Conservation (phyloP, 35 echinoderm and acorn worm species). For the Heliocidaris tuberculata region DNA sequence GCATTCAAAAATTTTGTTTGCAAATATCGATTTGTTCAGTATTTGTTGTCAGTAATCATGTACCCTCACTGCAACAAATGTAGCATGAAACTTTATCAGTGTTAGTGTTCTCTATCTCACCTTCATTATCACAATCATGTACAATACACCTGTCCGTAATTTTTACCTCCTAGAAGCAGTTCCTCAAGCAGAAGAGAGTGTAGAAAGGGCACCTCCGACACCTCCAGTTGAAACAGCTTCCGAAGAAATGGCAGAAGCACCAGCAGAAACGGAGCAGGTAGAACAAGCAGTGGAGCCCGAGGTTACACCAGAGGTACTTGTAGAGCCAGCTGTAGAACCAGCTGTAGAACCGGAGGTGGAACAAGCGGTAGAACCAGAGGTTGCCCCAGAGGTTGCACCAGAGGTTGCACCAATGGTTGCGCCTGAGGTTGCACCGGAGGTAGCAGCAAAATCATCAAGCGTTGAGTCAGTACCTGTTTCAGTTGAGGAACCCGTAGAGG, state of each 20-base stretch:
- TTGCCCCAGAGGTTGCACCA: not conserved
- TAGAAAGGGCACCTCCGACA: not conserved
- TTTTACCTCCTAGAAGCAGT: slow-evolving; percentile 21
- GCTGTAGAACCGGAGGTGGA: not conserved
- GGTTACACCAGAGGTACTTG: not conserved
- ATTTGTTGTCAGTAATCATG: not conserved
- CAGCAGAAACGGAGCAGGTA: not conserved
- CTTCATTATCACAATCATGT: not conserved
- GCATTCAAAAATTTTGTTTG: no score
- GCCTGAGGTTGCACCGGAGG: not conserved
- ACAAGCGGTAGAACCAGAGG: not conserved
- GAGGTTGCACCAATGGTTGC: not conserved
- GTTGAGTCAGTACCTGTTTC: not conserved
- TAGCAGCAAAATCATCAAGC: not conserved
- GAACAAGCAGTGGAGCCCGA: not conserved
- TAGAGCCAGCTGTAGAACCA: not conserved
- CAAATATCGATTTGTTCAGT: no score
- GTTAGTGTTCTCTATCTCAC: not conserved
- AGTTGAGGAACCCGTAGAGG: not conserved
- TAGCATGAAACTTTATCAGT: not conserved
- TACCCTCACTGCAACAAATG: not conserved
- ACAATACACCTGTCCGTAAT: slow-evolving; percentile 14
- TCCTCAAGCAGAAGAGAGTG: not conserved
- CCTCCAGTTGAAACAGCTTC: slow-evolving; percentile 9
- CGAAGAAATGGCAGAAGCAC: not conserved